Percentiles rank a stretch among this genome's conserved stretches.
Conservation (phyloP, 2,888 invertebrate species). For the Oeneis ivallda region DNA sequence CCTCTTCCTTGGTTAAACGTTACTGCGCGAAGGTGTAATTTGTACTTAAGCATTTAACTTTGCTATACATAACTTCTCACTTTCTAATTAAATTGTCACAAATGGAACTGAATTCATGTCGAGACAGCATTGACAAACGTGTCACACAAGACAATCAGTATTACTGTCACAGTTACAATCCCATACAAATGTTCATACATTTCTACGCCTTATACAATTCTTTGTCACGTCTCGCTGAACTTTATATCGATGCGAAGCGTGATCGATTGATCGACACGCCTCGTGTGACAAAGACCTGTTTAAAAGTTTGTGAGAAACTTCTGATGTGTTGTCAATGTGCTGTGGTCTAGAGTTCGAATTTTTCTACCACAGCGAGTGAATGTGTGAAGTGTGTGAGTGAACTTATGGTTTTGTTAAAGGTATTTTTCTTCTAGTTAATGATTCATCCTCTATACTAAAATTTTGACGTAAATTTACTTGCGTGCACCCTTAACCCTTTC, state of each 20-base stretch:
- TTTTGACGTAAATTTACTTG: no score
- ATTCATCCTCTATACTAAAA: no score
- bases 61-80: no score
- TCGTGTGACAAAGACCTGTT: background rate
- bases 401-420: background rate
- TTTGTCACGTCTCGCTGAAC: background rate
- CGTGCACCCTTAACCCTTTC: no score
- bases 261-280: constrained; percentile 11
- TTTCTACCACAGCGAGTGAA: background rate
- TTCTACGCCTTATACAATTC: background rate
- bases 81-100: background rate
- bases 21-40: no score
- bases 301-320: constrained; percentile 8
- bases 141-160: background rate
- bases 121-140: background rate
- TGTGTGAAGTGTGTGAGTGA: no score
- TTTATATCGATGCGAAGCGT: background rate
- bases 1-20: no score
- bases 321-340: background rate
- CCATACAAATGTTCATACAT: constrained; percentile 1
- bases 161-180: background rate
- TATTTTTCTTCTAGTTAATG: no score
- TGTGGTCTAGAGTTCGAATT: background rate
- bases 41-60: no score
- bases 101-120: no score